Evolutionary conservation across 2,888 invertebrate species (phyloP).

Genomic region (Therioaphis trifolii): DNA sequence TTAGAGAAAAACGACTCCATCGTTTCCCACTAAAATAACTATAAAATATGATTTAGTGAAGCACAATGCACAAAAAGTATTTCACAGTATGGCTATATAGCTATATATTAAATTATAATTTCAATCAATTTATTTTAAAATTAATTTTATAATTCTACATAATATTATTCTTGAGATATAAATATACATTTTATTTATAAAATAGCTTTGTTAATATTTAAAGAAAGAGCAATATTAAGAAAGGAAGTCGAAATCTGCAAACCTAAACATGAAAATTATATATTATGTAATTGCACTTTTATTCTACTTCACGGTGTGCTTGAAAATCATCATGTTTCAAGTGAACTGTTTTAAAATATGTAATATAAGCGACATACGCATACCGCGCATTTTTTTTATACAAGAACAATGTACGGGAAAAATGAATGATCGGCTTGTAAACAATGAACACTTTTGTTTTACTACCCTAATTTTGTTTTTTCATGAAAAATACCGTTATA

Average conservation of each 20-base stretch:
- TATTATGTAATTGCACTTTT: neutral
- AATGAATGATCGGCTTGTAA: neutral
- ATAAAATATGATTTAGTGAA: neutral
- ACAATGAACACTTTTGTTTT: slow-evolving; percentile 49
- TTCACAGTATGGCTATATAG: too few relatives aligned
- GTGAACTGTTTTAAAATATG: slow-evolving; percentile 23
- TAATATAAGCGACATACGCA: neutral
- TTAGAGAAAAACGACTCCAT: neutral
- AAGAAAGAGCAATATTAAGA: neutral
- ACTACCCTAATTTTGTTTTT: slow-evolving; percentile 4
- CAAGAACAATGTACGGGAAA: slow-evolving; percentile 6
- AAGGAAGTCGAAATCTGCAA: neutral
- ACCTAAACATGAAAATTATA: neutral
- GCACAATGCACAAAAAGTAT: too few relatives aligned
- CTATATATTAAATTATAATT: too few relatives aligned
- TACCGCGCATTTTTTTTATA: slow-evolving; percentile 9
- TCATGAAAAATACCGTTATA: slow-evolving; percentile 31
- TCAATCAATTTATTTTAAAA: neutral
- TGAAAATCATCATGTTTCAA: neutral
- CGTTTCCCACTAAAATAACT: neutral
- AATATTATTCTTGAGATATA: too few relatives aligned
- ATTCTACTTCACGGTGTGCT: neutral
- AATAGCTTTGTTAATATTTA: too few relatives aligned
- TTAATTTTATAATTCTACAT: neutral
- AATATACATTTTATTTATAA: too few relatives aligned